Base-by-base conservation (phyloP, 2,113 vertebrate species). In the Xyliphius kryptos region DNA sequence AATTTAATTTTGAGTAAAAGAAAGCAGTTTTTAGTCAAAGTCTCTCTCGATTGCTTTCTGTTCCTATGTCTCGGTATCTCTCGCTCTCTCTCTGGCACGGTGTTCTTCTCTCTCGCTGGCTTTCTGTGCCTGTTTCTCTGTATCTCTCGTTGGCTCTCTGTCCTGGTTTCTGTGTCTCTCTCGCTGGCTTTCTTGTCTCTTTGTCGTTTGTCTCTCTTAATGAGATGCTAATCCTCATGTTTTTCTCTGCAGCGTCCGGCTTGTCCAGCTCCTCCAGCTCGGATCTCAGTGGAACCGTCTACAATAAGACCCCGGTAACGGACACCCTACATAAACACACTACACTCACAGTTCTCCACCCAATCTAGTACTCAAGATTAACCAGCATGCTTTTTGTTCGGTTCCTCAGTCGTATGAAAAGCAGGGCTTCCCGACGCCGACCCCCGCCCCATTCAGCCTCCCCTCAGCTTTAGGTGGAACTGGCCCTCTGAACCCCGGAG, bases 341-440 rank as follows among this genome's bases (percentile, higher is more conserved):
- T 41, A 41, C 13, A 41, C 3, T 11, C 9, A 41, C 1, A 1
- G 9, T 41, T 2, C 1, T 2, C 26, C 26, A 32, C 26, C 26
- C 26, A 32, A 6, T 32, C 20, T 5, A 8, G 14, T 43, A 12
- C 8, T 47, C 9, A 22, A n/a, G 5, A 32, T 37, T 12, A 43
- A 49, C 22, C 8, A 8, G 3, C 54, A 20, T 8, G 3, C 46
- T 2, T 53, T 2, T 2, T 32, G 8, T 19, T 3, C 40, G 19
- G 60, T 16, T 3, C 80, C 12, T 17, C 37, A 98, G 95, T 84
- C 90, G 0, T 97, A 93, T 81, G 95, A 97, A 80, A 97, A 97
- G 80, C 95, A 97, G 88, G 94, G 93, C 79, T 98, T 97, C 84
- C 93, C 97, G 0, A 88, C 96, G 2, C 94, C 90, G 54, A 94